Base-by-base conservation (phyloP, 2,888 invertebrate species). In the Calameuta idolon region DNA sequence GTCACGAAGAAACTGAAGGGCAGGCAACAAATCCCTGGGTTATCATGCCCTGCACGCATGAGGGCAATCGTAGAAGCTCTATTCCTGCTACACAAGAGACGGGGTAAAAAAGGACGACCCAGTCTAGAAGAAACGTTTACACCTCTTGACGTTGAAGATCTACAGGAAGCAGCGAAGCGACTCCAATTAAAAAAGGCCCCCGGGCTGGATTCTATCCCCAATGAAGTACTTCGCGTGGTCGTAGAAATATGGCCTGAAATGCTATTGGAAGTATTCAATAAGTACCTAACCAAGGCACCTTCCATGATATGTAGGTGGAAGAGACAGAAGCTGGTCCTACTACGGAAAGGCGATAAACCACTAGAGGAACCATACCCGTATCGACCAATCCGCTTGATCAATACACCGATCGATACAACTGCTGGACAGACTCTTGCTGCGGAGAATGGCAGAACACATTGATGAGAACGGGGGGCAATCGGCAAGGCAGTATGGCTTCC, bases 191-290 rank as follows among this genome's bases (percentile, higher is more conserved):
- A 33, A 69, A 77, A 77, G 69, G 75, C 75, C 11, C 75, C 81
- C 11, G 78, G 78, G 12, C 75, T 73, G 1, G 77, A 79, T 33
- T 33, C 15, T 30, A 76, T 80, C 11, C 69, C 75, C 4, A 80
- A 79, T 71, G 80, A 79, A 55, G 74, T 76, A 37, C 35, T 81
- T 0, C 23, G 76, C 71, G 12, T 68, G 40, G 77, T 80, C 4
- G 35, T 75, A 1, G 76, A 55, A 4, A 15, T 23, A 2, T 76
- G 73, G 74, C 79, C 79, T 12, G 77, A 34, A 34, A 34, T 34
- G 34, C 34, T 34, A 34, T 34, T 34, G 3, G 34, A 34, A 34
- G 34, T 34, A 34, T 3, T 34, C 5, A 34, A 34, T 34, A 34
- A 34, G 34, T 5, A 3, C 34, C 34, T 34, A 34, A 34, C 34